Conservation (phyloP, 2,888 invertebrate species). For the Plusia festucae region DNA sequence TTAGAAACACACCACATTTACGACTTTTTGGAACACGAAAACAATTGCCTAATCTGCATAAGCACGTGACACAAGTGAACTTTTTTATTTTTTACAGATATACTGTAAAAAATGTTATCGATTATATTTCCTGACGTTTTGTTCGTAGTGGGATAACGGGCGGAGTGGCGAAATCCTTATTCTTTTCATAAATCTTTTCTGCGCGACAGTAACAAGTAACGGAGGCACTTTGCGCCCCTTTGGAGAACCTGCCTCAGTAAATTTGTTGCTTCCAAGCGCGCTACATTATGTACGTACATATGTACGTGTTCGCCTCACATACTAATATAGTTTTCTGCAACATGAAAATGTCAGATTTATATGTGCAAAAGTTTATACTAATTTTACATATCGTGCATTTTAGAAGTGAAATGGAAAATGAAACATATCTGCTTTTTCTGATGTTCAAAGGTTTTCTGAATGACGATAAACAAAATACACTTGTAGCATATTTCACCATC, state of each 20-base stretch:
- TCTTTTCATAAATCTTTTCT: conserved; percentile 59
- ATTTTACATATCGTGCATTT: no score
- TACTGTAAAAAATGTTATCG: conserved; percentile 39
- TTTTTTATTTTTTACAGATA: conserved; percentile 31
- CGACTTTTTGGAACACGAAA: conserved; percentile 17
- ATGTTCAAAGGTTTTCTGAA: no score
- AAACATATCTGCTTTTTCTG: no score
- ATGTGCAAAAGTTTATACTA: conserved; percentile 7
- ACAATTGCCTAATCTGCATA: conserved; percentile 36
- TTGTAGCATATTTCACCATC: no score
- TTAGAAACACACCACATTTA: conserved; percentile 31
- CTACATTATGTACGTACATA: conserved; percentile 48
- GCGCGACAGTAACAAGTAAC: conserved; percentile 54
- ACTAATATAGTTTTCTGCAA: conserved; percentile 32
- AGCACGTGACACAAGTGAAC: conserved; percentile 12
- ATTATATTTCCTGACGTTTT: conserved; percentile 46
- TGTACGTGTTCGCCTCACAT: conserved; percentile 32
- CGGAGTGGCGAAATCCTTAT: conserved; percentile 46
- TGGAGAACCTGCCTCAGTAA: conserved; percentile 47
- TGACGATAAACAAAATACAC: no score
- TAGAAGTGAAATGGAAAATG: no score
- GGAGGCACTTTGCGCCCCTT: conserved; percentile 56
- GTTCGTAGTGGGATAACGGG: conserved; percentile 49
- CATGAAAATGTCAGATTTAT: conserved; percentile 46
- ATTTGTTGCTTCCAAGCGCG: conserved; percentile 53